These are phyloP conservation scores for Drosophila tropicalis DNA, from an alignment of 1,140 invertebrate species.

Conservation along the genomic window DNA sequence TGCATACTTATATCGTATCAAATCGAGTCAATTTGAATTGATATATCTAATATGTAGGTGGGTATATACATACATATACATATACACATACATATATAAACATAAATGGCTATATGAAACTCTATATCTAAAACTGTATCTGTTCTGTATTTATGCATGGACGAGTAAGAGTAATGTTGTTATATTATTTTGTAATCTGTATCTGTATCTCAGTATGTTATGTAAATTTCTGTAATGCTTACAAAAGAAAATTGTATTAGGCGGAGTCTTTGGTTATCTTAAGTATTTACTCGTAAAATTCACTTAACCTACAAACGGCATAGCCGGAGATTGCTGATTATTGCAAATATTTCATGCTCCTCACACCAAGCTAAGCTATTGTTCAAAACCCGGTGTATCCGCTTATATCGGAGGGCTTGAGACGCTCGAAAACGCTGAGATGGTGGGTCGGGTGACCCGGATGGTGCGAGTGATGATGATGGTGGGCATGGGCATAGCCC, in stretches of 20 bases:
- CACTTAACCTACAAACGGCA: slow-evolving; percentile 59
- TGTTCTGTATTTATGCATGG: slow-evolving; percentile 5
- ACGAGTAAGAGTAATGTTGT: slow-evolving; percentile 17
- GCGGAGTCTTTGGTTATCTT: slow-evolving; percentile 77
- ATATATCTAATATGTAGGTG: neutral
- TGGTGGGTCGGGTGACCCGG: slow-evolving; percentile 66
- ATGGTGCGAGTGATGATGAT: slow-evolving; percentile 51
- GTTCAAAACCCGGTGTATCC: slow-evolving; percentile 74
- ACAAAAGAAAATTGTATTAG: slow-evolving; percentile 60
- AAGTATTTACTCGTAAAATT: slow-evolving; percentile 55
- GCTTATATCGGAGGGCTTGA: slow-evolving; percentile 78
- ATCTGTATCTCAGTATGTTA: slow-evolving; percentile 23
- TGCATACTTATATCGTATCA: neutral
- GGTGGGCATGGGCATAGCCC: slow-evolving; percentile 43
- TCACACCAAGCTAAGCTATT: slow-evolving; percentile 5
- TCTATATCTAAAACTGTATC: slow-evolving; percentile 6
- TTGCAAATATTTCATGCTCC: slow-evolving; percentile 39
- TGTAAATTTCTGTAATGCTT: slow-evolving; percentile 38
- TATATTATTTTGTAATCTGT: slow-evolving; percentile 26
- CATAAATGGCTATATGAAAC: slow-evolving; percentile 16
- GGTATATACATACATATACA: slow-evolving; percentile 12
- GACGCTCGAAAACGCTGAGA: slow-evolving; percentile 75
- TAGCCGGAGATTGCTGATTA: slow-evolving; percentile 71
- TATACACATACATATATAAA: slow-evolving; percentile 33
- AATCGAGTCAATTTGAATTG: neutral